These are phyloP conservation scores for Odontocerum albicorne DNA, from an alignment of 2,888 invertebrate species.

Conservation along the genomic window DNA sequence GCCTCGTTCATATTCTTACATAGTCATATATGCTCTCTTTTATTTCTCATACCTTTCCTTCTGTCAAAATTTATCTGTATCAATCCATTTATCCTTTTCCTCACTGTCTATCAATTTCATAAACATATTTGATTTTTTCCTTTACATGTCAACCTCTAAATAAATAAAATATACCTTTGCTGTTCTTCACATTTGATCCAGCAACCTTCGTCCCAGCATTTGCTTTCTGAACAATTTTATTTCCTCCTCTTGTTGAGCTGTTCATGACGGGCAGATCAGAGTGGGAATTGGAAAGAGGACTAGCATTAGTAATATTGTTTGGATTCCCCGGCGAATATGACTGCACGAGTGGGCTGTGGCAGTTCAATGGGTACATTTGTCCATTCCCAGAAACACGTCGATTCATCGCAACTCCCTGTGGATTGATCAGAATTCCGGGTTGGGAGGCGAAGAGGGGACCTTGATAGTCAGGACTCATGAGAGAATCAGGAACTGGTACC, in stretches of 20 bases:
- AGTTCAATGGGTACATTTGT: background rate
- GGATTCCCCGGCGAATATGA: conserved; percentile 11
- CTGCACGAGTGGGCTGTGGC: conserved; percentile 6
- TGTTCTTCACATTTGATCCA: conserved; percentile 21
- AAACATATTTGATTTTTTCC: no score
- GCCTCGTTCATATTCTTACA: no score
- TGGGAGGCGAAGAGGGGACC: conserved; percentile 50
- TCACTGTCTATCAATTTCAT: no score
- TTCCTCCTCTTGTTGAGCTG: conserved; percentile 7
- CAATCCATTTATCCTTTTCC: no score
- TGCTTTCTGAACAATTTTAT: conserved; percentile 12
- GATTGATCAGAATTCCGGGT: conserved; percentile 15
- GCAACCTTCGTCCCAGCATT: conserved; percentile 3
- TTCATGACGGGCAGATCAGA: conserved; percentile 17
- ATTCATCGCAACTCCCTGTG: conserved; percentile 6
- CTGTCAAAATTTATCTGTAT: no score
- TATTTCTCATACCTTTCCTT: no score
- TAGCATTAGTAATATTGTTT: conserved; percentile 12
- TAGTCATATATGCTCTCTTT: no score
- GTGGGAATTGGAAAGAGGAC: conserved; percentile 17
- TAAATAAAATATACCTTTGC: conserved; percentile 1
- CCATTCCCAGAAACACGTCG: conserved; percentile 3
- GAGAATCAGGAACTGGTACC: conserved; percentile 84
- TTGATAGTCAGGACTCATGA: conserved; percentile 82
- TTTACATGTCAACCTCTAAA: background rate